Evolutionary conservation across 2,113 vertebrate genomes (phyloP), one percentile per base, ranked within the genome.

Genomic region (Anoplopoma fimbria): DNA sequence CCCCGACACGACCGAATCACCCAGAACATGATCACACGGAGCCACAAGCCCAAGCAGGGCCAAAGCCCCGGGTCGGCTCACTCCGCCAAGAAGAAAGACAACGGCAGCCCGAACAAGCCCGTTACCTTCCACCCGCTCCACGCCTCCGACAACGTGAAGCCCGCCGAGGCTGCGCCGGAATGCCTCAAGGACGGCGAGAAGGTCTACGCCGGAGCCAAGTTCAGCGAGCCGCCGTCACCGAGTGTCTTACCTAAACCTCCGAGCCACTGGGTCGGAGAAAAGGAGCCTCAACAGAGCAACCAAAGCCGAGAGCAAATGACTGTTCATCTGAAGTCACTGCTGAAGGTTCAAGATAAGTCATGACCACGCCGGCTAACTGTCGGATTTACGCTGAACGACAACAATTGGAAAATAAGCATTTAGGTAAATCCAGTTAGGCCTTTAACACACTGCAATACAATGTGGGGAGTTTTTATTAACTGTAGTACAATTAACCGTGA

Each of bases 161-260:
- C 91, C 15, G 77, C 75, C 1, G 67, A 94, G 19, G 69, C 92
- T 70, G 76, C 90, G 0, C 82, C 77, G 0, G 96, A 97, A 15
- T 93, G 75, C 91, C 95, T 90, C 69, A 92, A 96, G 93, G 98
- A 97, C 57, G 95, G 89, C 0, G 93, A 98, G 94, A 96, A 96
- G 51, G 96, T 96, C 21, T 99, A 99, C 0, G 98, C 98, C 23
- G 98, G 98, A 31, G 96, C 97, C 21, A 99, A 98, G 86, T 99
- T 99, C 64, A 99, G 97, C 29, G 97, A 99, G 88, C 98, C 98
- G 0, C 98, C 98, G 0, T 99, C 97, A 62, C 98, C 98, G 10
- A 98, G 97, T 60, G 97, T 98, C 87, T 95, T 99, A 82, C 98
- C 98, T 61, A 98, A 97, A 90, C 98, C 98, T 0, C 98, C 98